Base-by-base conservation (phyloP, 2,888 invertebrate genomes). In the Sesamia inferens region DNA sequence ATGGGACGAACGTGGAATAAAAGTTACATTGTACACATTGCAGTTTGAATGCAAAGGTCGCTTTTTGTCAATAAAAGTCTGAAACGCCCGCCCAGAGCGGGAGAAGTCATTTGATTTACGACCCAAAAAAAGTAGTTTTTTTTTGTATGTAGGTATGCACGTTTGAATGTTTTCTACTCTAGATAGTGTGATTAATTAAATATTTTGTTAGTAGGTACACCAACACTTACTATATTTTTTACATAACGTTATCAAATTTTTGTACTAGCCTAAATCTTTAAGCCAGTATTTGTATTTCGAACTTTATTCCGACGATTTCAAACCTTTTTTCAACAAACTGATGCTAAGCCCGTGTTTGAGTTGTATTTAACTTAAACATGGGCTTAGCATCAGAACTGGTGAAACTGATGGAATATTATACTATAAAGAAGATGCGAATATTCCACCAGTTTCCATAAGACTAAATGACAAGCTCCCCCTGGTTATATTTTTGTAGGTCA, bases 401-500 rank as follows among this genome's bases (percentile, higher is more conserved):
- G 31, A 31, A 31, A 31, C 31, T 31, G 3, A 3, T 31, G 31
- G 31, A 31, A 31, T 31, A 31, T n/a, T n/a, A n/a, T n/a, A n/a
- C 6, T 31, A 39, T 22, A 70, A 24, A 48, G 19, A 70, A 48
- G 11, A 19, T 14, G 42, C 24, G 10, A 39, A 57, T 62, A 48
- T 63, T 63, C 24, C 42, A 55, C 48, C 16, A 64, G 22, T 31
- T 67, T 39, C 19, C 19, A 2, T 51, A 31, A 44, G 22, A 51
- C 67, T 47, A 67, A 76, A 59, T 76, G 54, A 31, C 19, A 68
- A 61, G 59, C 22, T 22, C 13, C 10, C 2, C 4, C 8, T 22
- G 47, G 47, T 48, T 64, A 55, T 8, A 55, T 78, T 61, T 76
- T 78, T 72, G 66, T 79, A 79, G 67, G 64, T 74, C 80, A 65